Evolutionary conservation across 2,888 invertebrate genomes (phyloP).

Genomic region (Drosophila sordidapex): DNA sequence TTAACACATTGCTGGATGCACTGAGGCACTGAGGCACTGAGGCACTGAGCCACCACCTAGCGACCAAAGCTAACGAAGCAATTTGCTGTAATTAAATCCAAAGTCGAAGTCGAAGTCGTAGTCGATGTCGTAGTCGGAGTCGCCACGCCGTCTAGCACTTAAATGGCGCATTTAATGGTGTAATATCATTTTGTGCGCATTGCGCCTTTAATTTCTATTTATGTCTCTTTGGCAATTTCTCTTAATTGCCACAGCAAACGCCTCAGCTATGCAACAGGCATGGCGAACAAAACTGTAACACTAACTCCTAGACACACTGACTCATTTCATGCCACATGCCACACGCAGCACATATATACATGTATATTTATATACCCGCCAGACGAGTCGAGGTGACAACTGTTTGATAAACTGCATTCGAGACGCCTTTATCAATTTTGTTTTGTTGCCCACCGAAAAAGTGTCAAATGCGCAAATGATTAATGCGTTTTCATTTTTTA

Average conservation of each 20-base stretch:
- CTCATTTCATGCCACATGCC: conserved; percentile 18
- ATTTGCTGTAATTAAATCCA: conserved; percentile 75
- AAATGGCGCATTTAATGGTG: conserved; percentile 80
- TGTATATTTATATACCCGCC: background rate
- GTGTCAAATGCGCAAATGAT: conserved; percentile 68
- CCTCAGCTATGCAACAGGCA: conserved; percentile 32
- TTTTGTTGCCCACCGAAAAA: conserved; percentile 50
- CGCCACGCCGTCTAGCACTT: conserved; percentile 63
- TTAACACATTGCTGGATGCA: conserved; percentile 65
- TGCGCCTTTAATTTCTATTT: conserved; percentile 76
- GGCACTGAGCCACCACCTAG: conserved; percentile 50
- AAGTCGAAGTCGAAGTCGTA: conserved; percentile 6
- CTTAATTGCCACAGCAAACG: conserved; percentile 44
- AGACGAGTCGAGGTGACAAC: conserved; percentile 44
- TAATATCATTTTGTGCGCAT: conserved; percentile 72
- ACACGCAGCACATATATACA: background rate
- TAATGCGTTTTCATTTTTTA: conserved; percentile 50
- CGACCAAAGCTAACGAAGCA: conserved; percentile 65
- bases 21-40: conserved; percentile 36
- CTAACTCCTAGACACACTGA: conserved; percentile 10
- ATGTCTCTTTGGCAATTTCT: conserved; percentile 72
- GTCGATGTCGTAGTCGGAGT: conserved; percentile 9
- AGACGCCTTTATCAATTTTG: conserved; percentile 71
- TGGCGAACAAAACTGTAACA: conserved; percentile 8
- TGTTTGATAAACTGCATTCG: conserved; percentile 67